Percentiles rank a stretch among this genome's conserved stretches.
These are phyloP conservation scores for Odontophorus gujanensis DNA, from an alignment of 2,113 vertebrate genomes.

Conservation along the genomic window DNA sequence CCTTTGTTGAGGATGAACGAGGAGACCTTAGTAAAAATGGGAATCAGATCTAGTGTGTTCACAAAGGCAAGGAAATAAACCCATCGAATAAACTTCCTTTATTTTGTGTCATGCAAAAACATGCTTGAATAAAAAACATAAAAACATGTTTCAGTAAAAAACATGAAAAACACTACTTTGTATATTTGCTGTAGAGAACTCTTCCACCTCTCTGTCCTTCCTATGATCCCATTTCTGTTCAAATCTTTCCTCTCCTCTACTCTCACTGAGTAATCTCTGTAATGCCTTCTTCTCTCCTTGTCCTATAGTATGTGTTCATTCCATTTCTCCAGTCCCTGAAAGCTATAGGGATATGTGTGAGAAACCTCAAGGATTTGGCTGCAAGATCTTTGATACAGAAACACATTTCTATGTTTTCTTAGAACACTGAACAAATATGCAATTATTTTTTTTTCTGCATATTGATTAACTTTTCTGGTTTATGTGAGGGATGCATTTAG, in stretches of 20 bases:
- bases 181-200: not conserved
- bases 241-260: not conserved
- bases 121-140: not conserved
- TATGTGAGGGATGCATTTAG: not conserved
- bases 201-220: not conserved
- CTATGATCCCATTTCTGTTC: not conserved
- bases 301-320: not conserved
- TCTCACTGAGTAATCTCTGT: not conserved
- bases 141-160: not conserved
- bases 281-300: not conserved
- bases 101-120: not conserved
- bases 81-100: not conserved
- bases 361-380: not conserved
- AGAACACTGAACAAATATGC: not conserved
- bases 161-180: not conserved
- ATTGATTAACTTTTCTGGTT: not conserved
- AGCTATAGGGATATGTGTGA: not conserved
- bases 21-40: not conserved
- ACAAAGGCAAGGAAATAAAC: not conserved
- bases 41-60: accelerated
- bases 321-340: not conserved
- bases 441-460: not conserved
- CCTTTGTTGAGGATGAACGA: not conserved
- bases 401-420: not conserved
- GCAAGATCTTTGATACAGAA: not conserved